Evolutionary conservation across 2,113 vertebrate genomes (phyloP).

Genomic region (Vicugna pacos): DNA sequence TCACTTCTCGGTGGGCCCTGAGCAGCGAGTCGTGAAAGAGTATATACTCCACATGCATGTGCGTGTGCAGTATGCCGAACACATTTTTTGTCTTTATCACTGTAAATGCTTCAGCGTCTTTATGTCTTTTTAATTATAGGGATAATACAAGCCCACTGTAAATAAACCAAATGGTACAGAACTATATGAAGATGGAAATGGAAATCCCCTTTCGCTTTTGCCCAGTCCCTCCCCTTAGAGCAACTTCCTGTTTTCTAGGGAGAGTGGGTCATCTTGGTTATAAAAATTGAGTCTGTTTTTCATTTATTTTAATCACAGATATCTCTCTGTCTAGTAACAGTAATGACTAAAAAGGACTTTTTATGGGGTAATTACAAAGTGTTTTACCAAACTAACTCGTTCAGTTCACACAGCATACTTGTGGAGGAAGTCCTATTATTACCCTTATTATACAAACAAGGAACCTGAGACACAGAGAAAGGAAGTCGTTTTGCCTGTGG

Average conservation of each 20-base stretch:
- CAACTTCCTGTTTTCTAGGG: background rate
- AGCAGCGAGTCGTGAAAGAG: too few relatives aligned
- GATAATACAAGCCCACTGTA: background rate
- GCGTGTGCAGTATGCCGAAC: too few relatives aligned
- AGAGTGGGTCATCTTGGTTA: background rate
- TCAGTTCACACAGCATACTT: background rate
- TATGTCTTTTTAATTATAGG: background rate
- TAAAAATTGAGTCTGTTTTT: background rate
- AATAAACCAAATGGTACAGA: background rate
- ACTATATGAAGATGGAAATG: background rate
- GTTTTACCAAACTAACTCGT: background rate
- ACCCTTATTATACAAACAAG: background rate
- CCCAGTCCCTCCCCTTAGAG: background rate
- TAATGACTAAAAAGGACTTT: background rate
- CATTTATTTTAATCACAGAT: background rate
- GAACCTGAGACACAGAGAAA: background rate
- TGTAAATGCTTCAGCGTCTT: background rate
- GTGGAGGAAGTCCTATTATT: background rate
- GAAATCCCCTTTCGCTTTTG: rapidly evolving
- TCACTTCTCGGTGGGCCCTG: too few relatives aligned
- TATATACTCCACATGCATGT: too few relatives aligned
- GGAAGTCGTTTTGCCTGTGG: background rate
- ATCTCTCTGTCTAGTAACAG: background rate
- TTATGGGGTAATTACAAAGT: background rate
- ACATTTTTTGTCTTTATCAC: background rate